phyloP scores from a whole-genome alignment of 1,140 invertebrate species.

The Portunus trituberculatus region DNA sequence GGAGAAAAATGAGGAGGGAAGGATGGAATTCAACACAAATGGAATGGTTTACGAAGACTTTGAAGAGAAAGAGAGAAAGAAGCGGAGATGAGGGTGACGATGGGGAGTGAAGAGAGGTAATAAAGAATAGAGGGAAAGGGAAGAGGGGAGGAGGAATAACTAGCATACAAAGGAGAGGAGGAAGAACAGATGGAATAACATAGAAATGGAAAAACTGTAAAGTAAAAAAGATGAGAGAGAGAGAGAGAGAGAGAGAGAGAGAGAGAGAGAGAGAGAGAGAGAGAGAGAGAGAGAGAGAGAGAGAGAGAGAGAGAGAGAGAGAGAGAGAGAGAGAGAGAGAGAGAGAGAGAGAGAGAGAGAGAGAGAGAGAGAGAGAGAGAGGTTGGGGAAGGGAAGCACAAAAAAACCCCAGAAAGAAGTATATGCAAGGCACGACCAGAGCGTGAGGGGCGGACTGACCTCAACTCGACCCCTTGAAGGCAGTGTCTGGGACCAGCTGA shows the following conservation, averaged over 20 bases:
- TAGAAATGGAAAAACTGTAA: too few relatives aligned
- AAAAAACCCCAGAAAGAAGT: not conserved
- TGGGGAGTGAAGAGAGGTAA: not conserved
- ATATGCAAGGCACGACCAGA: not conserved
- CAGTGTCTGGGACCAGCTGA: not conserved
- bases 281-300: not conserved
- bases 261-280: not conserved
- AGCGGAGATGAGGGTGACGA: not conserved
- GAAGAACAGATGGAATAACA: too few relatives aligned
- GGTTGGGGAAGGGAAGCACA: not conserved
- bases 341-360: not conserved
- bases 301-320: conserved; percentile 12
- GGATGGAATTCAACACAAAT: too few relatives aligned
- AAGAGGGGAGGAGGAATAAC: too few relatives aligned
- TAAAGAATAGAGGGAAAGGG: not conserved
- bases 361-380: conserved; percentile 23
- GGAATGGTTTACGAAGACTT: not conserved
- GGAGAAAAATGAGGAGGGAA: not conserved
- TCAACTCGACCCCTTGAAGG: not conserved
- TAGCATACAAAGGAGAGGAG: too few relatives aligned
- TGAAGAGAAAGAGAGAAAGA: not conserved
- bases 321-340: not conserved
- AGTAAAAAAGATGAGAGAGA: not conserved
- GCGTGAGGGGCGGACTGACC: conserved; percentile 22
- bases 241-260: not conserved